A percentile compares a stretch with the other conserved stretches of the same genome.
Evolutionary conservation across 2,113 vertebrate genomes (phyloP).

Genomic region (Potamarius usumacintae): DNA sequence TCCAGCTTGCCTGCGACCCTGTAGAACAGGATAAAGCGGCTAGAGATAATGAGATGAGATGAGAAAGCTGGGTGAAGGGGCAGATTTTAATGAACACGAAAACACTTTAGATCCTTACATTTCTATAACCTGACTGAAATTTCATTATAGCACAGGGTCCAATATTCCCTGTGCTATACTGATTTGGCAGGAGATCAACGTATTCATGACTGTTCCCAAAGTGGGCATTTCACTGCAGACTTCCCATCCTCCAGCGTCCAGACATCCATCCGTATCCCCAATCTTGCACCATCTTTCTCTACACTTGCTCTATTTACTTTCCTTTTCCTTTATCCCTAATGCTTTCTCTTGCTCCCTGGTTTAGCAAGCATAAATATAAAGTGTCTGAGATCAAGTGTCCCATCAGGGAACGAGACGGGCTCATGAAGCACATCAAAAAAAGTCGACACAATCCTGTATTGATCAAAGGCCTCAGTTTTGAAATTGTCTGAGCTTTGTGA

Average conservation of each 20-base stretch:
- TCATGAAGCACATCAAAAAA: slow-evolving; percentile 56
- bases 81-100: slow-evolving; percentile 57
- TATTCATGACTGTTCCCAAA: slow-evolving; percentile 97
- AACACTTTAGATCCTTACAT: neutral
- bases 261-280: slow-evolving; percentile 62
- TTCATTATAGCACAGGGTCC: slow-evolving; percentile 75
- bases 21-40: too few relatives aligned
- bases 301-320: slow-evolving; percentile 80
- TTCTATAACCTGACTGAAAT: slow-evolving; percentile 83
- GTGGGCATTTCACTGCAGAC: slow-evolving; percentile 81
- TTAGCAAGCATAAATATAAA: slow-evolving; percentile 40
- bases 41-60: too few relatives aligned
- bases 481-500: slow-evolving; percentile 49
- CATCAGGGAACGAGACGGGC: slow-evolving; percentile 50
- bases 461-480: slow-evolving; percentile 54
- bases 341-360: slow-evolving; percentile 70
- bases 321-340: slow-evolving; percentile 75
- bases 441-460: slow-evolving; percentile 52
- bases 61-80: slow-evolving; percentile 4
- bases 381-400: slow-evolving; percentile 46
- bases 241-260: slow-evolving; percentile 87
- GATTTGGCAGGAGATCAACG: slow-evolving; percentile 93
- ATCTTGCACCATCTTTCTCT: slow-evolving; percentile 44
- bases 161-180: slow-evolving; percentile 86
- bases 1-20: too few relatives aligned